These are phyloP conservation scores for Nymphalis c-album DNA, from an alignment of 2,888 invertebrate genomes.

Conservation along the genomic window DNA sequence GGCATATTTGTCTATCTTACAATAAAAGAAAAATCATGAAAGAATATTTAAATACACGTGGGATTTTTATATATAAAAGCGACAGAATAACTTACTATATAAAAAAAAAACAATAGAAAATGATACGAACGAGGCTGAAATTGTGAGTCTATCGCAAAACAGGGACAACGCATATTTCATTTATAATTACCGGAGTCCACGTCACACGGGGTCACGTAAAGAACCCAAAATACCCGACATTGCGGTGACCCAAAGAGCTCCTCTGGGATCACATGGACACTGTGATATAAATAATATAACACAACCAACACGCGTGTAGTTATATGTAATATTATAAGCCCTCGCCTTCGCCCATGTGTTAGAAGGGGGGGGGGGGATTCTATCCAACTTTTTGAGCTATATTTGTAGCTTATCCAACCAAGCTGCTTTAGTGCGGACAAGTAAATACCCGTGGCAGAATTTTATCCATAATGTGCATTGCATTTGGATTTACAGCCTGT, in stretches of 20 bases:
- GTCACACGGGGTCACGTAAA: constrained; percentile 48
- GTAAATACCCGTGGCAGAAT: no score
- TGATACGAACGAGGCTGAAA: constrained; percentile 35
- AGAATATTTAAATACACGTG: no score
- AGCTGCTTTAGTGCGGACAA: no score
- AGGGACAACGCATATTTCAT: constrained; percentile 41
- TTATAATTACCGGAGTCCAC: constrained; percentile 55
- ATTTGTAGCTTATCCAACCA: no score
- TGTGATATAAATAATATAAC: constrained; percentile 49
- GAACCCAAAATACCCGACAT: constrained; percentile 48
- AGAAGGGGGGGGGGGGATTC: no score
- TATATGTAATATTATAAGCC: constrained; percentile 19
- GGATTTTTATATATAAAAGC: no score
- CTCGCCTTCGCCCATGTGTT: no score
- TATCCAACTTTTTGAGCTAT: no score
- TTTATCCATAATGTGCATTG: no score
- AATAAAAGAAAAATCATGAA: no score
- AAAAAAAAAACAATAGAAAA: not conserved
- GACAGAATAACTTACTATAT: not conserved
- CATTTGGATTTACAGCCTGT: no score
- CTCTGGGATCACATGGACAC: constrained; percentile 45
- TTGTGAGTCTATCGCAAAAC: constrained; percentile 21
- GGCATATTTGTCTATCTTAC: no score
- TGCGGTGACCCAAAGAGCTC: constrained; percentile 49
- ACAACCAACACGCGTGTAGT: constrained; percentile 37